Percentiles rank a stretch among this genome's conserved stretches.
These are phyloP conservation scores for Ostrea edulis DNA, from an alignment of 1,140 invertebrate species.

Conservation along the genomic window DNA sequence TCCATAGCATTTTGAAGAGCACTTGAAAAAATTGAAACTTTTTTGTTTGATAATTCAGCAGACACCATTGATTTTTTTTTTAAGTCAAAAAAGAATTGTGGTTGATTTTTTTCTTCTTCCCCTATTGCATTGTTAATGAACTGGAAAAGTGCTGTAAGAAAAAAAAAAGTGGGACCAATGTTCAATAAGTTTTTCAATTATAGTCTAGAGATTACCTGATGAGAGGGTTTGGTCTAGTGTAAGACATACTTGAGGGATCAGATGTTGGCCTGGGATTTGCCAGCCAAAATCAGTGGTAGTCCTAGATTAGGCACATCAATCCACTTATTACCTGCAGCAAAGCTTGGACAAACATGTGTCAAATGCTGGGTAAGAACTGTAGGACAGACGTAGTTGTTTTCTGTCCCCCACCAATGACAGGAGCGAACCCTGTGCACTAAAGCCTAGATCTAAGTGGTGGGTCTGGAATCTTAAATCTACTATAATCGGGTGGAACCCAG, in stretches of 20 bases:
- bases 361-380: constrained; percentile 5
- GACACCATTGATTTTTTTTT: not conserved
- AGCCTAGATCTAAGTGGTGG: not conserved
- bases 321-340: constrained; percentile 36
- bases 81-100: not conserved
- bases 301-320: constrained; percentile 31
- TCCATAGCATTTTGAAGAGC: not conserved
- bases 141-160: not conserved
- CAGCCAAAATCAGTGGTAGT: constrained; percentile 32
- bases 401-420: not conserved
- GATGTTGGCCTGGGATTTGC: constrained; percentile 23
- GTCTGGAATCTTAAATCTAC: not conserved
- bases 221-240: not conserved
- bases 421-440: not conserved
- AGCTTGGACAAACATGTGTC: constrained; percentile 22
- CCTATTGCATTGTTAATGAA: not conserved
- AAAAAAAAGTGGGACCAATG: not conserved
- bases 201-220: not conserved
- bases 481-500: constrained; percentile 5
- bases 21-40: constrained; percentile 10
- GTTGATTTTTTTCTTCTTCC: not conserved
- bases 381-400: not conserved
- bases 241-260: constrained; percentile 24
- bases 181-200: not conserved
- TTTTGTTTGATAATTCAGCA: not conserved